A percentile compares a stretch with the other conserved stretches of the same genome.
Conservation (phyloP, 2,888 invertebrate genomes). For the Scaptomyza tumidula region DNA sequence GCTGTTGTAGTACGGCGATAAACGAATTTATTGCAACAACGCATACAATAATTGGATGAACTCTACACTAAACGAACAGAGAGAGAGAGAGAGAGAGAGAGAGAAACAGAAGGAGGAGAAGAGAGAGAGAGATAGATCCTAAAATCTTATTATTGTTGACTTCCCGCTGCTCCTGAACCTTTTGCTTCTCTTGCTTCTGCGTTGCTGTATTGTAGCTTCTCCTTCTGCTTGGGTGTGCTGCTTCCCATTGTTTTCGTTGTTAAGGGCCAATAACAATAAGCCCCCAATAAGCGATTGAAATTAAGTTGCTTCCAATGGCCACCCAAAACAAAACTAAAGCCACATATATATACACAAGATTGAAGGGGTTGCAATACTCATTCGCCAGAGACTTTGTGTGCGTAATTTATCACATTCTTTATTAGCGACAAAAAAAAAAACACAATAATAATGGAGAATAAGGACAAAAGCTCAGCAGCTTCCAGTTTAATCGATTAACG, state of each 20-base stretch:
- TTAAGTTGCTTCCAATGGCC: conserved; percentile 73
- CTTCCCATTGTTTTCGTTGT: conserved; percentile 68
- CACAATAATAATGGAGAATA: background rate
- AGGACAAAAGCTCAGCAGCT: conserved; percentile 53
- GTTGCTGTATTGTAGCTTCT: conserved; percentile 15
- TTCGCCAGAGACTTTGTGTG: conserved; percentile 36
- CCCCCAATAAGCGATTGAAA: conserved; percentile 64
- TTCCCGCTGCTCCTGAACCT: conserved; percentile 30
- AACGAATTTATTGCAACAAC: conserved; percentile 84
- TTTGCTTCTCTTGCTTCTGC: conserved; percentile 26
- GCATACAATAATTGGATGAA: conserved; percentile 81
- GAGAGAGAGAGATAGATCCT: conserved; percentile 43
- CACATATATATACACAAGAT: background rate
- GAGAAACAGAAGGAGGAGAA: conserved; percentile 4
- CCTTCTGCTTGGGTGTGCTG: conserved; percentile 62
- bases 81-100: conserved; percentile 1
- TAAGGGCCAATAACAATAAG: conserved; percentile 69
- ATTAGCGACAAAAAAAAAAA: conserved; percentile 61
- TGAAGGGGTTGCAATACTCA: conserved; percentile 10
- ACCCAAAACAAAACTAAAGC: conserved; percentile 49
- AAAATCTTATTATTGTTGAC: conserved; percentile 71
- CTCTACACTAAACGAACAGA: conserved; percentile 20
- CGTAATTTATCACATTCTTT: conserved; percentile 81
- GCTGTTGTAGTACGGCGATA: conserved; percentile 79
- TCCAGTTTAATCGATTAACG: conserved; percentile 80